Base-by-base conservation (phyloP, 2,113 vertebrate genomes). In the Jacana jacana region DNA sequence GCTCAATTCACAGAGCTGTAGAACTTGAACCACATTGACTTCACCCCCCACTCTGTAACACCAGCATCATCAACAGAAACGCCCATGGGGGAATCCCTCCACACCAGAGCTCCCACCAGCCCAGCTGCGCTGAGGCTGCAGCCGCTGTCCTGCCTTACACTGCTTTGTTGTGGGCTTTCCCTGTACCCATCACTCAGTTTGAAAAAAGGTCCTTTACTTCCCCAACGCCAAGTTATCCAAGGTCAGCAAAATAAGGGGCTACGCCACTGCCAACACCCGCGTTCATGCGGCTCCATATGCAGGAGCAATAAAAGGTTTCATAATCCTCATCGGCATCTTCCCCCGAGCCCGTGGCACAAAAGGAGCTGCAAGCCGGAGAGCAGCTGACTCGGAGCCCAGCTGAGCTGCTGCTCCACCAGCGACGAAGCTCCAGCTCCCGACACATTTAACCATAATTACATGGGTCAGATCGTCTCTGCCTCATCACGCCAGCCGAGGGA, bases 361-460 rank as follows among this genome's bases (percentile, higher is more conserved):
- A 86, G 46, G 70, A 73, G 84, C 44, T 10, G 0, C 81, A 60
- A 57, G 37, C 40, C 11, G 0, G 46, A 54, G 40, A 82, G 87
- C 78, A 69, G 89, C 94, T 88, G 95, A 95, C 66, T 81, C 6
- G 4, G 68, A 91, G 85, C 90, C 75, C 90, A 81, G 83, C 88
- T 93, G 91, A 91, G 86, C 83, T 25, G 81, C 73, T 23, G 55
- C 81, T 89, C 76, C 2, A 4, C 72, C 4, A 13, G 69, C 8
- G 0, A 39, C 10, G 3, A 35, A 84, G 80, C 78, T 84, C 90
- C 90, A 71, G 77, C 86, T 94, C 93, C 93, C 3, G 22, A 88
- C 70, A 81, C 73, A 2, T 94, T 94, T 88, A 90, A 84, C 91
- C 86, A 61, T 69, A 72, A 93, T 94, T 92, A 93, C 80, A 88